Evolutionary conservation across 1,140 invertebrate species (phyloP), one percentile per base, ranked within the genome.

Genomic region (Lineus longissimus): DNA sequence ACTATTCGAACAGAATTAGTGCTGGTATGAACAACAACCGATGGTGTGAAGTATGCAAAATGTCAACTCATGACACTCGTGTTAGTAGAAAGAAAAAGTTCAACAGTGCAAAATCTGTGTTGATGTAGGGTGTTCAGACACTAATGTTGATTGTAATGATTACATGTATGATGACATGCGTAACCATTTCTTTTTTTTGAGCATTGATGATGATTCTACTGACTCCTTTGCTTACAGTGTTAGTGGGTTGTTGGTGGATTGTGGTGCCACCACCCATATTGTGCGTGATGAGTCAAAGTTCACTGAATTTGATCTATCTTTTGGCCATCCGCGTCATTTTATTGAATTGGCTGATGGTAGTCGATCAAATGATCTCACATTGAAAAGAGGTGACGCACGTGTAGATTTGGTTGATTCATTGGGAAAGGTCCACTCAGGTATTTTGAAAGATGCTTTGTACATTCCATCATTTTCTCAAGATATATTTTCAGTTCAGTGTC

Each of bases 331-430:
- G 11, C 45, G 63, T 33, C 64, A 66, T 41, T 22, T 57, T 23
- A 62, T 64, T 64, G 64, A 66, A 58, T 36, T 66, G 2, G 64
- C 64, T 25, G 61, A 66, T 64, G 61, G 60, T n/a, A 63, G 2
- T 6, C n/a, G 51, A 31, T 17, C 17, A 15, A 58, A 19, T 17
- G 31, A 31, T 23, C 9, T 66, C 6, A 45, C 41, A 13, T 9
- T 27, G n/a, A 47, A 47, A 4, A 9, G 33, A 31, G 64, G 64
- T 25, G 33, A 63, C 19, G 54, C 55, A 6, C 19, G n/a, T 7
- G 47, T 66, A n/a, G 2, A 6, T 17, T 23, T 66, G 7, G 6
- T 11, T 29, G 64, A 66, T 51, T 11, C 31, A 23, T 56, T 29
- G n/a, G 64, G 64, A 27, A 64, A 25, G 6, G 19, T 17, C 7